Conservation (phyloP, 2,797 vertebrate species). For the Danio choprae region DNA sequence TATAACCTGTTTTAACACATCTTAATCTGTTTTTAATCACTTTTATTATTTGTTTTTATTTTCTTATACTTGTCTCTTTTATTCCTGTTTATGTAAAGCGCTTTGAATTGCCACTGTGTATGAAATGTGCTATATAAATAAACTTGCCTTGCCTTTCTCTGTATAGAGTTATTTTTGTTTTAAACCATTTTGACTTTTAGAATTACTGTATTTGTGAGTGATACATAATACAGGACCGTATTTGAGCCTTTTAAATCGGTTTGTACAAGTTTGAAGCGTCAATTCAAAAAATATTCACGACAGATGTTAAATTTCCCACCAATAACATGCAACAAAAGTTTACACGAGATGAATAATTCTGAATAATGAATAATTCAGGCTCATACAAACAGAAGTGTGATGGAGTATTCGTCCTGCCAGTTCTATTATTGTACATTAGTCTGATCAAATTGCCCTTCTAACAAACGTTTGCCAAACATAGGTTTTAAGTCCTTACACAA, state of each 20-base stretch:
- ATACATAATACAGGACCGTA: neutral
- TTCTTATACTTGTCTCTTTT: no score
- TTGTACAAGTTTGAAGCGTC: neutral
- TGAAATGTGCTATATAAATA: no score
- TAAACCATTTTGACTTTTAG: neutral
- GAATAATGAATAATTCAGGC: slow-evolving; percentile 4
- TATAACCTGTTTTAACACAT: no score
- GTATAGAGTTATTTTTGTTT: slow-evolving; percentile 45
- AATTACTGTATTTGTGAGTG: neutral
- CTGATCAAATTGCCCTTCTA: slow-evolving; percentile 11
- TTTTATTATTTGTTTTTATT: no score
- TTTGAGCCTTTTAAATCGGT: neutral
- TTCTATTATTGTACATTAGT: slow-evolving; percentile 17
- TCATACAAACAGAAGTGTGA: neutral
- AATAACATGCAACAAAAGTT: neutral
- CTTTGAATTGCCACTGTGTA: no score
- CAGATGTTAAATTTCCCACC: neutral
- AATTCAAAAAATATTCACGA: neutral
- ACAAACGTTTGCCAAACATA: neutral
- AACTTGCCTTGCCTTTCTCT: no score
- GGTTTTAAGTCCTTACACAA: slow-evolving; percentile 24
- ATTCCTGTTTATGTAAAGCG: no score
- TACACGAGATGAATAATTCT: neutral
- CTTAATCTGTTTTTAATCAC: no score
- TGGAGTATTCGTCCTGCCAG: slow-evolving; percentile 3